Percentiles rank a stretch among this genome's conserved stretches.
Conservation (phyloP, 2,888 invertebrate species). For the Tinea trinotella region DNA sequence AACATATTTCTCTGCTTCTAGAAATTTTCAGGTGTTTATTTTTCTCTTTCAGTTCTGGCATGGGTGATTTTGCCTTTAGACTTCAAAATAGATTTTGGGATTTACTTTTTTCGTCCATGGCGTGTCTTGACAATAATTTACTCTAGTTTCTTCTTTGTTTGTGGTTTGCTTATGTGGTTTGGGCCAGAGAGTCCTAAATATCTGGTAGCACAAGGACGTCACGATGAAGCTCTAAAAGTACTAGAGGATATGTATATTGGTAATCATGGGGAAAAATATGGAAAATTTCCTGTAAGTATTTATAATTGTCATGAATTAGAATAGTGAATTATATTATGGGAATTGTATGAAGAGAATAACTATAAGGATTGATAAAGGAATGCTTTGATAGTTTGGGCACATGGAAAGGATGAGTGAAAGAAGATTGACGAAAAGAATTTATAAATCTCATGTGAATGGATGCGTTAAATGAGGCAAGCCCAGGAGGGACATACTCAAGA, state of each 20-base stretch:
- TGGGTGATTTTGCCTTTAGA: constrained; percentile 77
- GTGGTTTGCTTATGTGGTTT: constrained; percentile 65
- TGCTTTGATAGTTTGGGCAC: too few relatives aligned
- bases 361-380: too few relatives aligned
- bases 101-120: constrained; percentile 79
- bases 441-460: too few relatives aligned
- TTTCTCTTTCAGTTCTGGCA: constrained; percentile 68
- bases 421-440: too few relatives aligned
- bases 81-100: constrained; percentile 53
- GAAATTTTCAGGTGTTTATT: neutral
- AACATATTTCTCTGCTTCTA: too few relatives aligned
- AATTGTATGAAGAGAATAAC: neutral
- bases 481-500: too few relatives aligned
- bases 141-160: constrained; percentile 71
- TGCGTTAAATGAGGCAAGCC: too few relatives aligned
- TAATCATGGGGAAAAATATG: constrained; percentile 45
- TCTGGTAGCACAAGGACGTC: constrained; percentile 74
- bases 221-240: constrained; percentile 74
- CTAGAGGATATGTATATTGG: constrained; percentile 72
- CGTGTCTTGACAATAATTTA: constrained; percentile 77
- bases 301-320: neutral
- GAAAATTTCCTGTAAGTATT: constrained; percentile 62
- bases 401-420: too few relatives aligned
- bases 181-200: constrained; percentile 87
- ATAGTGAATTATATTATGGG: too few relatives aligned